Percentiles rank a stretch among this genome's conserved stretches.
These are phyloP conservation scores for Tachuris rubrigastra DNA, from an alignment of 2,113 vertebrate species.

Conservation along the genomic window DNA sequence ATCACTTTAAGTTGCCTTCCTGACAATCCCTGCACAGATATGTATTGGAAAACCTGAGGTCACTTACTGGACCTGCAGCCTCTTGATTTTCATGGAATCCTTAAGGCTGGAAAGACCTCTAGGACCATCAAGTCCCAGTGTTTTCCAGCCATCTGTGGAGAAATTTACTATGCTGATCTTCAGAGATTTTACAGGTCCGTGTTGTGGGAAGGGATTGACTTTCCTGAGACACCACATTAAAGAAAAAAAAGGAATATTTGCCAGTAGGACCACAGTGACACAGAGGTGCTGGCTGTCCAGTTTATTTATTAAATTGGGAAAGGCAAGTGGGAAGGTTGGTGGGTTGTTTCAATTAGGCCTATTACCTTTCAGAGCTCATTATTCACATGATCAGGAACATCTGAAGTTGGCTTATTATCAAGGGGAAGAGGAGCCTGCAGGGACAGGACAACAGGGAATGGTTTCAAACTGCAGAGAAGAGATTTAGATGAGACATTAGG, in stretches of 20 bases:
- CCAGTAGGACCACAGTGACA: background rate
- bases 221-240: background rate
- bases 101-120: background rate
- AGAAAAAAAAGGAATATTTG: background rate
- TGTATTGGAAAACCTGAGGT: accelerated
- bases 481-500: background rate
- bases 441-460: accelerated
- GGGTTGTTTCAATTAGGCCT: background rate
- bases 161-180: background rate
- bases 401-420: background rate
- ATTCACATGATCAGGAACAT: accelerated
- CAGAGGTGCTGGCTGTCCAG: accelerated
- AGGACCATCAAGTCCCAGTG: background rate
- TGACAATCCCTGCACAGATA: background rate
- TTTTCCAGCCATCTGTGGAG: background rate
- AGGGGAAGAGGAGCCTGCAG: background rate
- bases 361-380: background rate
- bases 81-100: background rate
- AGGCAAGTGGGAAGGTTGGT: background rate
- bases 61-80: background rate
- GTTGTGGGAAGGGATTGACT: accelerated
- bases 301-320: background rate
- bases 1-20: background rate
- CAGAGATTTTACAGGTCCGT: background rate
- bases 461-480: background rate